Evolutionary conservation across 2,113 vertebrate species (phyloP).

Genomic region (Pheucticus melanocephalus): DNA sequence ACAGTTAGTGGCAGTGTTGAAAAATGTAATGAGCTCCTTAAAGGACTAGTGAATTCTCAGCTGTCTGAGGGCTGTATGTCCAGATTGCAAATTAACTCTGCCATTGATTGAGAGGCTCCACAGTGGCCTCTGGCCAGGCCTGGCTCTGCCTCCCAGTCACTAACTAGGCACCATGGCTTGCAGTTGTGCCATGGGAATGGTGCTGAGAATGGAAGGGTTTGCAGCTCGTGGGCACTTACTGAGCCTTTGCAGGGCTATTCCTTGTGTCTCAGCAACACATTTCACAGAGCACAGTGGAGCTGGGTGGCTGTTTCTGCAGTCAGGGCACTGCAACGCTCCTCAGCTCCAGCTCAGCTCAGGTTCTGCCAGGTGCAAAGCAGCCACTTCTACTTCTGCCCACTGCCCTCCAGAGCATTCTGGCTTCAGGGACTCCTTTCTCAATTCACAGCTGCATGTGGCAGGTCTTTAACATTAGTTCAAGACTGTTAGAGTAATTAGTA

Average conservation of each 20-base stretch:
- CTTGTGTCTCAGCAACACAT: neutral
- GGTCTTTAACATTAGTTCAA: neutral
- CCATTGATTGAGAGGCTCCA: neutral
- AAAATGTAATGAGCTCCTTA: neutral
- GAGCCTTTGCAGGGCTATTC: neutral
- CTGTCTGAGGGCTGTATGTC: neutral
- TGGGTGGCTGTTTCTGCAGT: neutral
- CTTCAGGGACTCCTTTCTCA: neutral
- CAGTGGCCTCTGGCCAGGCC: neutral
- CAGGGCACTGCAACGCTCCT: neutral
- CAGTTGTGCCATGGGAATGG: neutral
- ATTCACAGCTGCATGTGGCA: neutral
- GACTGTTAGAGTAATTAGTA: no score
- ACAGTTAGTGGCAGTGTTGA: neutral
- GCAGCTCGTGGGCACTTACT: fast-evolving
- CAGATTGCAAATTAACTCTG: neutral
- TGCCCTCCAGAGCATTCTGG: neutral
- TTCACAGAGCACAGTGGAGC: neutral
- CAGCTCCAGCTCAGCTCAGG: neutral
- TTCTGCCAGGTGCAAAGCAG: neutral
- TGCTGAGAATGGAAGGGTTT: neutral
- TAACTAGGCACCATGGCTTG: fast-evolving
- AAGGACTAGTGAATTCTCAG: constrained; percentile 3
- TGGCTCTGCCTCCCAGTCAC: neutral
- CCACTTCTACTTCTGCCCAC: neutral